Conservation (phyloP, 2,113 vertebrate genomes). For the Enhydra lutris region DNA sequence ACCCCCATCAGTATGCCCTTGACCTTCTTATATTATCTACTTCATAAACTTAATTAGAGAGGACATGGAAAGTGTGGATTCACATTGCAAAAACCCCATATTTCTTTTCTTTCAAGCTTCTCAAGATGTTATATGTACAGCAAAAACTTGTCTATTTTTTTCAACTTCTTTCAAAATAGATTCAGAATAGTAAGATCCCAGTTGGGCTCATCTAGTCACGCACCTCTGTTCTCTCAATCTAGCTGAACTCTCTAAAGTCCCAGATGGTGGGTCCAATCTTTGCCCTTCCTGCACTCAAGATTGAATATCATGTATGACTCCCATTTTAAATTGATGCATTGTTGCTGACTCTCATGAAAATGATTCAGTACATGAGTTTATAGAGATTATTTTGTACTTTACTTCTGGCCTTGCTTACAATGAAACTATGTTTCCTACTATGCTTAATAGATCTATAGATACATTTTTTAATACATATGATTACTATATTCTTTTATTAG, state of each 20-base stretch:
- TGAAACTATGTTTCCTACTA: background rate
- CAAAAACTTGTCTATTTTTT: background rate
- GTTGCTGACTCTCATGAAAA: background rate
- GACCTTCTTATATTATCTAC: background rate
- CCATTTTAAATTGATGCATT: background rate
- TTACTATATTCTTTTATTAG: background rate
- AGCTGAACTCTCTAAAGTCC: no score
- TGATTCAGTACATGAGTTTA: background rate
- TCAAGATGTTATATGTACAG: background rate
- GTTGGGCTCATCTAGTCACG: rapidly evolving
- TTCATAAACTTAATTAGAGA: background rate
- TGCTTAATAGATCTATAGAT: background rate
- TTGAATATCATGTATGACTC: background rate
- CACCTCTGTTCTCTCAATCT: background rate
- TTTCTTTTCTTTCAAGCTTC: background rate
- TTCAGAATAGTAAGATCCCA: background rate
- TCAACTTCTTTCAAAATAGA: background rate
- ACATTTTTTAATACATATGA: background rate
- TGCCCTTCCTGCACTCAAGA: background rate
- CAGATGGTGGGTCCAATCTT: background rate
- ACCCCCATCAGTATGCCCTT: background rate
- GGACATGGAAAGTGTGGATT: background rate
- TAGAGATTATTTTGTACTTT: background rate
- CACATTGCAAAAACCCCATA: background rate
- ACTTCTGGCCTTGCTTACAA: background rate